A percentile compares a stretch with the other conserved stretches of the same genome.
phyloP scores from a whole-genome alignment of 2,888 invertebrate genomes.

The Mesochorus sp. region DNA sequence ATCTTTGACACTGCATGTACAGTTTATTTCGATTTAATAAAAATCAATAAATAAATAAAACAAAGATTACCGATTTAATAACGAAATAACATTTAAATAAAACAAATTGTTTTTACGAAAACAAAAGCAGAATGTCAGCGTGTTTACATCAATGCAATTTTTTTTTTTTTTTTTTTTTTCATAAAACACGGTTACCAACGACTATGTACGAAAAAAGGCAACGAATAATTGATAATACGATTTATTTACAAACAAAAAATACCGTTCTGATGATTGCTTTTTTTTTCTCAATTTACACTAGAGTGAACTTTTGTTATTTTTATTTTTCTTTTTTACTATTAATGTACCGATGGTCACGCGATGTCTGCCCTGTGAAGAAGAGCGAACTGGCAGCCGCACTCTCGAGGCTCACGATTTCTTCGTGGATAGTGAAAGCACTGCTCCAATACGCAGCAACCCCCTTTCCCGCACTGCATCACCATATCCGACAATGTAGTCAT shows the following conservation, averaged over 20 bases:
- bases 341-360: constrained; percentile 82
- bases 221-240: constrained; percentile 10
- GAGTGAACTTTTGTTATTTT: neutral
- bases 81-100: neutral
- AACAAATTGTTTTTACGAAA: constrained; percentile 1
- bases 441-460: constrained; percentile 94
- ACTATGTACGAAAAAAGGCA: neutral
- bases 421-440: constrained; percentile 94
- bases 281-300: neutral
- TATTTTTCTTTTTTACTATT: constrained; percentile 18
- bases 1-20: neutral
- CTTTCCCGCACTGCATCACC: constrained; percentile 84
- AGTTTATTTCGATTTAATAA: neutral
- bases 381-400: constrained; percentile 95
- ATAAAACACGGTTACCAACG: neutral
- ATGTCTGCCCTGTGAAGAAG: constrained; percentile 92
- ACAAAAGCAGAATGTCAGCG: constrained; percentile 31
- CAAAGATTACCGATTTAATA: neutral
- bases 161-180: neutral
- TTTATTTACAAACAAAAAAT: constrained; percentile 26
- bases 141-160: constrained; percentile 46
- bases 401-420: constrained; percentile 88
- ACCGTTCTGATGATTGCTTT: neutral
- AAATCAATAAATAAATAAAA: neutral
- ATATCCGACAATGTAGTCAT: constrained; percentile 80